phyloP scores from a whole-genome alignment of 92 coral and sea anemone species.

The Porites cylindrica region DNA sequence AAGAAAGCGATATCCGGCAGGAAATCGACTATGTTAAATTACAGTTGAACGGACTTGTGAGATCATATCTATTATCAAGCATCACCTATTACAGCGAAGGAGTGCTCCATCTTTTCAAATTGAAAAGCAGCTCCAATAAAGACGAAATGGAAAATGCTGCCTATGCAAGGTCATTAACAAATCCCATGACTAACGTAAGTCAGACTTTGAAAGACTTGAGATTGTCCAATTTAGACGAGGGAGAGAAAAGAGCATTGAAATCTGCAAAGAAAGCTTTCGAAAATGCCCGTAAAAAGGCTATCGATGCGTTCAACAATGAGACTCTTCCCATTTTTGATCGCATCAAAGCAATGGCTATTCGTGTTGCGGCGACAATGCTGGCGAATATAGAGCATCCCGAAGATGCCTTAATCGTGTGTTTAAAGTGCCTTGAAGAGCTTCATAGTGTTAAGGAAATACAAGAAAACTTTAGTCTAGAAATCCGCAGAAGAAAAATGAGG shows the following conservation, averaged over 20 bases:
- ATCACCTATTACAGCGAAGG: background rate
- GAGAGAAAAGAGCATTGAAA: background rate
- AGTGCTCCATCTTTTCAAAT: background rate
- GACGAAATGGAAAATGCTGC: background rate
- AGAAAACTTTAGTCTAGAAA: background rate
- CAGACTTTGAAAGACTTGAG: background rate
- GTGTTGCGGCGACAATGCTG: constrained; percentile 18
- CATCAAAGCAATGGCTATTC: constrained; percentile 8
- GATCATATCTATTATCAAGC: background rate
- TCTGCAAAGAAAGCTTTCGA: constrained; percentile 3
- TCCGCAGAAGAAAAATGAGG: background rate
- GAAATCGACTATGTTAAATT: background rate
- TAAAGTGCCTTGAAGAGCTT: constrained; percentile 12
- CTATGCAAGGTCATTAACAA: background rate
- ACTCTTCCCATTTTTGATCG: background rate
- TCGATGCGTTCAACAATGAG: constrained; percentile 12
- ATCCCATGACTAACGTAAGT: background rate
- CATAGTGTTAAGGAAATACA: background rate
- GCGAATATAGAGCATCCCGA: constrained; percentile 10
- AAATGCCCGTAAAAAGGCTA: background rate
- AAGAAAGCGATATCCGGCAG: background rate
- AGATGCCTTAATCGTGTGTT: constrained; percentile 4
- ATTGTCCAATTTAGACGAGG: background rate
- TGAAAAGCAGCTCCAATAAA: background rate
- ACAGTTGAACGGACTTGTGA: background rate